Conservation (phyloP, 2,888 invertebrate species). For the Mesoligia furuncula region DNA sequence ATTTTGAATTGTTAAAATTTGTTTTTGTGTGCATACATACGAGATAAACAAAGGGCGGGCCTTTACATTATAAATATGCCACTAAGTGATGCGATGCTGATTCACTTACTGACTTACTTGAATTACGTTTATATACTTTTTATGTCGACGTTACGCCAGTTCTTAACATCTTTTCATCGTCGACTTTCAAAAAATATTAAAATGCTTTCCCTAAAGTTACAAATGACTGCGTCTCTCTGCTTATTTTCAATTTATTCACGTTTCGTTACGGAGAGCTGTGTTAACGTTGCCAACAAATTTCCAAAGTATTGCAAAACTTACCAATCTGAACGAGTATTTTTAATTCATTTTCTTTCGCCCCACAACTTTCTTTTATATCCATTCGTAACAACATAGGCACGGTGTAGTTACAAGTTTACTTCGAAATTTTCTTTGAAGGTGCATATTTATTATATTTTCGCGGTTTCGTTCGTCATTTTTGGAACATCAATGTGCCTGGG, state of each 20-base stretch:
- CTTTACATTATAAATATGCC: slow-evolving; percentile 33
- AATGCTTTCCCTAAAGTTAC: slow-evolving; percentile 69
- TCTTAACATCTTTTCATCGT: slow-evolving; percentile 59
- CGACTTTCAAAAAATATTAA: slow-evolving; percentile 66
- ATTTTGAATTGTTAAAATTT: slow-evolving; percentile 62
- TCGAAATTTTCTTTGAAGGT: slow-evolving; percentile 48
- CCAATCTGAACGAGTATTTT: slow-evolving; percentile 74
- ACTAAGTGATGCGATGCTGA: slow-evolving; percentile 40
- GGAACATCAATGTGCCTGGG: slow-evolving; percentile 14
- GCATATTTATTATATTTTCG: slow-evolving; percentile 40
- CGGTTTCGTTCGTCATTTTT: slow-evolving; percentile 32
- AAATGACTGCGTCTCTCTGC: slow-evolving; percentile 72
- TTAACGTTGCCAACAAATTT: slow-evolving; percentile 77
- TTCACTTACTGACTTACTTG: slow-evolving; percentile 53
- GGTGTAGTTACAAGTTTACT: slow-evolving; percentile 60
- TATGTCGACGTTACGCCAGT: slow-evolving; percentile 45
- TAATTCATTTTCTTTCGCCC: slow-evolving; percentile 71
- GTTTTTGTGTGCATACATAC: slow-evolving; percentile 51
- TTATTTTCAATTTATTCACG: slow-evolving; percentile 77
- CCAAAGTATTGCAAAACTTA: slow-evolving; percentile 76
- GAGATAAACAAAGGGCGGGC: slow-evolving; percentile 40
- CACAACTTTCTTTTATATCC: slow-evolving; percentile 65
- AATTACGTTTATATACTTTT: slow-evolving; percentile 45
- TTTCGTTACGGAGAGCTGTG: slow-evolving; percentile 73
- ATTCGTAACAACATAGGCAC: slow-evolving; percentile 59